Base-by-base conservation (phyloP, 2,888 invertebrate genomes). In the Scaptomyza flava region DNA sequence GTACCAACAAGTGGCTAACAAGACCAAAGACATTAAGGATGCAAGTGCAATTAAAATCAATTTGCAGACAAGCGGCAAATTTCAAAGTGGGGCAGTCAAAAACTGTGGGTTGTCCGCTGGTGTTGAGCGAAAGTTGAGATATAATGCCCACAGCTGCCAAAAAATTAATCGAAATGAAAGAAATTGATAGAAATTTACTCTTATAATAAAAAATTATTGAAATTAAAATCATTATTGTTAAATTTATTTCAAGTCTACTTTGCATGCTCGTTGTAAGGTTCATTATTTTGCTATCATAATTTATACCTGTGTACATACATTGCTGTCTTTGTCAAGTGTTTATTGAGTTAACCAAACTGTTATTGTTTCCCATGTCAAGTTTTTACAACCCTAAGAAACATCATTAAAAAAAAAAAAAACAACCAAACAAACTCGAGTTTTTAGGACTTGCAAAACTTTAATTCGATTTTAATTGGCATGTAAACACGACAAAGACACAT, bases 111-210 rank as follows among this genome's bases (percentile, higher is more conserved):
- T n/a, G 7, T 11, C 5, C 3, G 36, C 1, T 20, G 43, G 17
- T 34, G 48, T 12, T n/a, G 34, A 48, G 48, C 33, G 36, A 36
- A 50, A 36, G 50, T 36, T 50, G 50, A 11, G 36, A 36, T n/a
- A 11, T 12, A 6, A 23, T 50, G n/a, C 33, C 7, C 1, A 20
- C 34, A 50, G 50, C 50, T 36, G 36, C 36, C 36, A 7, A 38
- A 27, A 23, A 14, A 34, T n/a, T 6, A 31, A 31, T 20, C 9
- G n/a, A 23, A n/a, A n/a, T 20, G 12, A 20, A 34, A 33, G 23
- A 20, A 0, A 20, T 31, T 11, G 9, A 34, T 17, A 17, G 17
- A 12, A 8, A 23, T 6, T n/a, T 33, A 7, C 12, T 33, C 7
- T 30, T 5, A 6, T 6, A 31, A 12, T 12, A 38, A 38, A 41